Conservation (phyloP, 1,140 invertebrate species). For the Achroia grisella region DNA sequence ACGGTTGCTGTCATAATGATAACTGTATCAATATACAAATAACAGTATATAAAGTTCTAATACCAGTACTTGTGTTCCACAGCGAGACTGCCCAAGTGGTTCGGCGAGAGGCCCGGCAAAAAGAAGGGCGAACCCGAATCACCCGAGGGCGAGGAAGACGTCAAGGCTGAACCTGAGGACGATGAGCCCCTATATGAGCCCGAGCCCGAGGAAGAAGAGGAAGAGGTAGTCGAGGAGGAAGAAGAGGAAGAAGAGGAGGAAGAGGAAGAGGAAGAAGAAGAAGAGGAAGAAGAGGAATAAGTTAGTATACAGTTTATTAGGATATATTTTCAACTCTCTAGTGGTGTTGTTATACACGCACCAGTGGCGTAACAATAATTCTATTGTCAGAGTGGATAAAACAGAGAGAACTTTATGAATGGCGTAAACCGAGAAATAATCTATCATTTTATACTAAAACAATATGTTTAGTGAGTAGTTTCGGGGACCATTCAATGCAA, state of each 20-base stretch:
- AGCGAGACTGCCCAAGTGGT: constrained; percentile 95
- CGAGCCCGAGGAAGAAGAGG: constrained; percentile 78
- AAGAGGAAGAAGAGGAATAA: constrained; percentile 65
- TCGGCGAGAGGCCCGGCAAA: constrained; percentile 94
- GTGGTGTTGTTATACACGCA: no score
- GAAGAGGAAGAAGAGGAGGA: constrained; percentile 84
- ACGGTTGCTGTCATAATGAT: no score
- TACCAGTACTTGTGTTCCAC: constrained; percentile 13
- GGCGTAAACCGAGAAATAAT: no score
- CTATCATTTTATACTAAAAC: no score
- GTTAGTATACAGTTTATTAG: constrained; percentile 32
- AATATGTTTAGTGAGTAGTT: no score
- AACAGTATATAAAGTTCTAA: neutral
- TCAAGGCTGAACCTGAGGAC: constrained; percentile 82
- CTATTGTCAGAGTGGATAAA: no score
- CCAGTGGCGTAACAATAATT: no score
- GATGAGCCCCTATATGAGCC: constrained; percentile 82
- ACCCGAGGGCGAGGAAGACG: constrained; percentile 91
- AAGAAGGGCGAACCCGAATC: constrained; percentile 90
- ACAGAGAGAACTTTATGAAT: no score
- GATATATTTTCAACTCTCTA: no score
- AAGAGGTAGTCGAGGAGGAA: constrained; percentile 79
- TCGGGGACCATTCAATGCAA: no score
- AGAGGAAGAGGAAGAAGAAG: constrained; percentile 55
- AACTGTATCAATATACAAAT: neutral